phyloP scores from a whole-genome alignment of 2,113 vertebrate genomes.

The Labeo catla region DNA sequence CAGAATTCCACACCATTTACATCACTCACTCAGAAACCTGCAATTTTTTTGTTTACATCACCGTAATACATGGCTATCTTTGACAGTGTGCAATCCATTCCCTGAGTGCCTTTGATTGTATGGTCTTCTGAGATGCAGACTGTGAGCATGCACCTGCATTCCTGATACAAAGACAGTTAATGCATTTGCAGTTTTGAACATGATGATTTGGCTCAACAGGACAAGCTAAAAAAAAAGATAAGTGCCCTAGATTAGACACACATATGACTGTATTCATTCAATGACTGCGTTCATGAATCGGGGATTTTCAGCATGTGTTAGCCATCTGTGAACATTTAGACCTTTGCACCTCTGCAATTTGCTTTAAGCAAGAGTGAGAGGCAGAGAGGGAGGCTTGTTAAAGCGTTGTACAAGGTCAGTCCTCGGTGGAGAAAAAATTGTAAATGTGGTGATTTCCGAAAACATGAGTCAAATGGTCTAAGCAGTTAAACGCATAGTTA shows the following conservation, averaged over 20 bases:
- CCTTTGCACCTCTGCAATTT: constrained; percentile 48
- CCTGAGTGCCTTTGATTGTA: constrained; percentile 43
- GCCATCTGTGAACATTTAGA: constrained; percentile 51
- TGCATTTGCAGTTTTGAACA: constrained; percentile 26
- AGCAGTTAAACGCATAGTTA: background rate
- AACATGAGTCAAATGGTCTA: background rate
- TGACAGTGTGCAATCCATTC: constrained; percentile 51
- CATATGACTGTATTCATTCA: constrained; percentile 21
- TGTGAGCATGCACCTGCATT: constrained; percentile 23
- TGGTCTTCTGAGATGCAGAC: constrained; percentile 42
- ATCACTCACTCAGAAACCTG: constrained; percentile 54
- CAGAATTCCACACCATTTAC: constrained; percentile 51
- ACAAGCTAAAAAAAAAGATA: background rate
- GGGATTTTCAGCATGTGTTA: constrained; percentile 1
- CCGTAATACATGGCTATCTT: constrained; percentile 58
- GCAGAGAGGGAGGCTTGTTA: constrained; percentile 37
- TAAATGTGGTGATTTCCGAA: constrained; percentile 2
- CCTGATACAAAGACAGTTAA: constrained; percentile 14
- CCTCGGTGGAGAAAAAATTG: background rate
- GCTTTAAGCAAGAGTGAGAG: background rate
- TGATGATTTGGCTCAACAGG: constrained; percentile 23
- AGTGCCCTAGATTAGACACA: constrained; percentile 1
- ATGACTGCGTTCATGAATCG: background rate
- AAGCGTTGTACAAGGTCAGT: background rate
- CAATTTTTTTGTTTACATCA: constrained; percentile 65